Base-by-base conservation (phyloP, 2,797 vertebrate species). In the Sus cebifrons region DNA sequence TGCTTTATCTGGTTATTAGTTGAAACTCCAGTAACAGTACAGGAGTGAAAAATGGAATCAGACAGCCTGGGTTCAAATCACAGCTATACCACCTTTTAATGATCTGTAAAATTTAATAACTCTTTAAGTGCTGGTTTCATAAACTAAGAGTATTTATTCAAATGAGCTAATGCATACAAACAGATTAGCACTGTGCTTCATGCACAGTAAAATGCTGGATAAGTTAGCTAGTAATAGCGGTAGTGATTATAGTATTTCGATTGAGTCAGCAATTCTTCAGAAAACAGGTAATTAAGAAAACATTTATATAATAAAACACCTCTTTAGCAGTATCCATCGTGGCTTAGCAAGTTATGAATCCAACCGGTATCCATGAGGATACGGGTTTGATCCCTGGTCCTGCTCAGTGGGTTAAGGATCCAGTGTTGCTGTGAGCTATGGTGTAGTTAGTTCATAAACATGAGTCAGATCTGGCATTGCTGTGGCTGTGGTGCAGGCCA, bases 21-120 rank as follows among this genome's bases (percentile, higher is more conserved):
- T 97, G 29, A 92, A 95, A 92, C 64, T 82, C 23, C 68, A 88
- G 56, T 65, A 91, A 67, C 0, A 94, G 44, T 25, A 85, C 0
- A 62, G 23, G 27, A 73, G 12, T 78, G 36, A 88, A 36, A n/a
- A 90, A 71, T 27, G 32, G 52, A 97, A 91, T 93, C 56, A 95
- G 8, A 93, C 7, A 62, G 15, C n/a, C 20, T 82, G 54, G 73
- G 27, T 91, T 91, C 71, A 83, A 95, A 89, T 40, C 11, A 81
- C 3, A 94, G 29, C 14, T 78, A 75, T 62, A 88, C 29, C 8
- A 78, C 6, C 32, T 74, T 83, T 71, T 75, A 94, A 92, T 91
- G 40, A 68, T 49, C 71, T 52, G 1, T 71, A 90, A 89, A 94
- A 92, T 15, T 52, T 14, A 94, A 6, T 60, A 96, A 64, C 23